A percentile compares a stretch with the other conserved stretches of the same genome.
phyloP scores from a whole-genome alignment of 2,888 invertebrate genomes.

The Thereva nobilitata region DNA sequence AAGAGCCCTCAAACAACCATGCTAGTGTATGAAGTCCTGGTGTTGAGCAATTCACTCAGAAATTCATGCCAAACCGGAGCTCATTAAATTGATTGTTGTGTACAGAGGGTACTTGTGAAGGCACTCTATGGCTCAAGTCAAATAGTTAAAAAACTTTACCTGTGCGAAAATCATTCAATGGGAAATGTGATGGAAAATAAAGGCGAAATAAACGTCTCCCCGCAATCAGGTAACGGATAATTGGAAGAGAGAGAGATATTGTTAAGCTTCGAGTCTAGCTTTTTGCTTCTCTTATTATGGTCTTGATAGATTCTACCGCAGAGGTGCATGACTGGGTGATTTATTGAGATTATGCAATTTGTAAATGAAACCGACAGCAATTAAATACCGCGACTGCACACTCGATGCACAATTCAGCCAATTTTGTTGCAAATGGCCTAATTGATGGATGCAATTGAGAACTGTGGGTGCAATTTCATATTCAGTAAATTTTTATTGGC shows the following conservation, averaged over 20 bases:
- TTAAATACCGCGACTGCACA: not conserved
- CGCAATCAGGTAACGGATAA: conserved; percentile 25
- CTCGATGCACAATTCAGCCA: not conserved
- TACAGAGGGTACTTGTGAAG: conserved; percentile 28
- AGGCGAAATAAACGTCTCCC: conserved; percentile 5
- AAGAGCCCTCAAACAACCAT: not conserved
- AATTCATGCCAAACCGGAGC: conserved; percentile 26
- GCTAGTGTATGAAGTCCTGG: conserved; percentile 19
- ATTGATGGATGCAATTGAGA: not conserved
- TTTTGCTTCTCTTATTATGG: not conserved
- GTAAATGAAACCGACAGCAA: conserved; percentile 29
- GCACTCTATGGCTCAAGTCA: not conserved
- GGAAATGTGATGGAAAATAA: conserved; percentile 37
- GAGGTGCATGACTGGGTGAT: conserved; percentile 17
- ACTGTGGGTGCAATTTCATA: not conserved
- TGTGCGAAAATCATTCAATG: conserved; percentile 28
- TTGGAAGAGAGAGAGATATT: conserved; percentile 22
- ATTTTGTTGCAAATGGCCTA: not conserved
- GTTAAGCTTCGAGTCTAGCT: conserved; percentile 13
- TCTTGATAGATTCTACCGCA: conserved; percentile 27
- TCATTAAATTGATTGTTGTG: conserved; percentile 42
- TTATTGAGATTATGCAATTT: conserved; percentile 37
- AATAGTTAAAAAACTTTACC: conserved; percentile 11
- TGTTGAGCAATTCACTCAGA: conserved; percentile 24
- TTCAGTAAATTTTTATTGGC: not conserved